Base-by-base conservation (phyloP, 2,113 vertebrate species). In the Rhinolophus sinicus region DNA sequence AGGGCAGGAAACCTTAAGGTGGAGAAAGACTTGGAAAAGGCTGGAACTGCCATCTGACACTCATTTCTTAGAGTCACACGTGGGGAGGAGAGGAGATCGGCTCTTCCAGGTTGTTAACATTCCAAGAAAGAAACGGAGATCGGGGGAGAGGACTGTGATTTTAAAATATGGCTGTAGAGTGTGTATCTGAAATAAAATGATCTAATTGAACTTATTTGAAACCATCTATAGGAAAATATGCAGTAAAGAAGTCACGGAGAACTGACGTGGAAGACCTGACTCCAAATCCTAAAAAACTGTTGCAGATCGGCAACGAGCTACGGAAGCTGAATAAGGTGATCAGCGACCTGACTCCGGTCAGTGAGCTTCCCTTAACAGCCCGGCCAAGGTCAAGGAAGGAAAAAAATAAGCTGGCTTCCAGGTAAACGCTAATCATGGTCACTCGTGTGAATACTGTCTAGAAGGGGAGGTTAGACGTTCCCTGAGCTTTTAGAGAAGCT, bases 271-370 rank as follows among this genome's bases (percentile, higher is more conserved):
- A 99, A 98, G 99, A 99, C 97, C 98, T 99, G 94, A 99, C 99
- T 96, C 99, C 99, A 69, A 99, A 99, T 95, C 99, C 99, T 47
- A 99, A 99, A 72, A 99, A 99, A 93, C 99, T 99, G 19, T 98
- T 99, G 52, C 99, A 99, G 98, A 99, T 99, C 56, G 99, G 99
- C 86, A 99, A 99, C 0, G 99, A 99, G 92, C 98, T 99, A 18
- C 99, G 99, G 83, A 99, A 99, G 94, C 98, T 99, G 60, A 99
- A 99, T 98, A 99, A 99, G 98, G 99, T 99, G 97, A 99, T 99
- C 97, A 99, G 99, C 84, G 99, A 99, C 98, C 98, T 99, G 98
- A 99, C 99, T 0, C 99, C 99, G 0, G 99, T 99, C 96, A 99
- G 99, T 70, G 99, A 99, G 98, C 99, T 99, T 75, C 99, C 99